Percentiles rank a stretch among this genome's conserved stretches.
Conservation (phyloP, 2,888 invertebrate species). For the Perizoma flavofasciatum region DNA sequence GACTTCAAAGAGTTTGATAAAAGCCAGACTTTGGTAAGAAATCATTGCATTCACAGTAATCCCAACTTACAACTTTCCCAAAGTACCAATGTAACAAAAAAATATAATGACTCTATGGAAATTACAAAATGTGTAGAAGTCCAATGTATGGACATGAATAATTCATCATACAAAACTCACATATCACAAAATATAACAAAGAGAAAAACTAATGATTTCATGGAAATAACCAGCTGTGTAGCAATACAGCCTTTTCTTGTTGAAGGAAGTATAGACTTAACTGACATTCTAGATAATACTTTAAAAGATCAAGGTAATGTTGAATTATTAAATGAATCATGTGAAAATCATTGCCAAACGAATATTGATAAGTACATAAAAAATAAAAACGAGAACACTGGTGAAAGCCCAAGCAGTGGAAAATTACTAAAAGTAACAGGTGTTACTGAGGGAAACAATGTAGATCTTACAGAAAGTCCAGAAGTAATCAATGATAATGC, state of each 20-base stretch:
- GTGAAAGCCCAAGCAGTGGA: not conserved
- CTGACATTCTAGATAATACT: conserved; percentile 43
- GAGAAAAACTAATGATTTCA: conserved; percentile 25
- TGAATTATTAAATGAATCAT: not conserved
- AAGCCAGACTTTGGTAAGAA: conserved; percentile 9
- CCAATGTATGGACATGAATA: not conserved
- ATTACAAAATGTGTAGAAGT: conserved; percentile 61
- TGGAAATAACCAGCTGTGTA: conserved; percentile 30
- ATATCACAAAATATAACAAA: conserved; percentile 23
- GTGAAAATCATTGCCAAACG: not conserved
- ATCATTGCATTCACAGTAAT: not conserved
- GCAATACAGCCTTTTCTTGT: conserved; percentile 17
- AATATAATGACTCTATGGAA: conserved; percentile 67
- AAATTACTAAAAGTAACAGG: conserved; percentile 10
- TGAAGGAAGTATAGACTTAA: conserved; percentile 51
- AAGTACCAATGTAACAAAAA: conserved; percentile 48
- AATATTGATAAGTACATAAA: not conserved
- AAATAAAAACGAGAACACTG: conserved; percentile 1
- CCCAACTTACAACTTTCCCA: conserved; percentile 39
- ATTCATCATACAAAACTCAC: conserved; percentile 13
- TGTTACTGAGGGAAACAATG: conserved; percentile 33
- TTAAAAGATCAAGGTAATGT: conserved; percentile 3
- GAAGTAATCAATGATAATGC: conserved; percentile 31
- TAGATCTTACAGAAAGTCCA: conserved; percentile 55
- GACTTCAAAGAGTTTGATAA: conserved; percentile 59